Base-by-base conservation (phyloP, 2,113 vertebrate species). In the Panthera tigris region DNA sequence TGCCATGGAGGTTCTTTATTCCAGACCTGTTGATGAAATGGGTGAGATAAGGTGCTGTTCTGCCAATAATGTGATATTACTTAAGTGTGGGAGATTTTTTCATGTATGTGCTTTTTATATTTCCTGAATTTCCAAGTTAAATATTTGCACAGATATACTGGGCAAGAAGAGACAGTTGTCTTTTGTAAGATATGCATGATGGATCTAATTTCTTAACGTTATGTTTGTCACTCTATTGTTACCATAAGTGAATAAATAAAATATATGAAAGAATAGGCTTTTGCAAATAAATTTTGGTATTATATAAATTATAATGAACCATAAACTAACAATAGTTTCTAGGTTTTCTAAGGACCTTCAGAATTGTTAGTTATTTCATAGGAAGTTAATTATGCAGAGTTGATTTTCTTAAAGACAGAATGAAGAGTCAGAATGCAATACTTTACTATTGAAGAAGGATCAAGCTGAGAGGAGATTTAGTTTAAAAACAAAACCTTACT, bases 321-420 rank as follows among this genome's bases (percentile, higher is more conserved):
- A 76, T 18, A 88, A 74, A 45, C 65, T 45, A 63, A 16, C 3
- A n/a, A 90, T 36, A 39, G 15, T 36, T 76, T 91, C n/a, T 48
- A 23, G 23, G 45, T 52, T 84, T 83, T 4, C n/a, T 48, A 48
- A 71, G 18, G 21, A 50, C 39, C 85, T 74, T n/a, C 23, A 57
- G 11, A 8, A 76, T 74, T 7, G 0, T 39, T 82, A 89, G 19
- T 23, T 57, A 92, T 97, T 89, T 57, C 36, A 18, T 52, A 48
- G 27, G 48, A 76, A 94, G 33, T 68, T 68, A 91, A 74, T 80
- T 25, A 74, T 36, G 7, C 13, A 57, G 15, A 1, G 19, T 4
- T 89, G 19, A 92, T 87, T 89, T 88, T 21, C 31, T 48, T 88
- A 88, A 81, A 83, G 63, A 69, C 11, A 84, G 19, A 16, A 57